Percentiles rank a stretch among this genome's conserved stretches.
These are phyloP conservation scores for Phocides pigmalion DNA, from an alignment of 1,140 invertebrate genomes.

Conservation along the genomic window DNA sequence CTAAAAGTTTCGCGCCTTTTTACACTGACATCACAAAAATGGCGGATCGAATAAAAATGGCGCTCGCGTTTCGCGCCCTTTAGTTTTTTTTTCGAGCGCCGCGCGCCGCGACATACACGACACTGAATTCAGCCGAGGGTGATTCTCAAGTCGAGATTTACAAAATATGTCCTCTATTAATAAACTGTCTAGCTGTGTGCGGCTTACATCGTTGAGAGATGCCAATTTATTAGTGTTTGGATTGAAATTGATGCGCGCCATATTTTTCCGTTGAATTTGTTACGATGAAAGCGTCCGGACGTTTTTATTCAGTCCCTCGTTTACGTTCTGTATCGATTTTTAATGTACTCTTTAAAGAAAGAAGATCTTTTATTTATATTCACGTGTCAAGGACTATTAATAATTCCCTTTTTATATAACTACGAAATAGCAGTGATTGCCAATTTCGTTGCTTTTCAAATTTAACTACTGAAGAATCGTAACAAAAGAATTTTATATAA, in stretches of 20 bases:
- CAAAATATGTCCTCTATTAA: constrained; percentile 81
- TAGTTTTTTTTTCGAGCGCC: constrained; percentile 63
- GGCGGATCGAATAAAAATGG: constrained; percentile 14
- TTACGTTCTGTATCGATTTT: constrained; percentile 66
- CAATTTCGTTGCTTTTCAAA: no score
- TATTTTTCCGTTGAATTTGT: constrained; percentile 79
- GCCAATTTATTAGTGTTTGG: constrained; percentile 82
- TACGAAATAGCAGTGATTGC: no score
- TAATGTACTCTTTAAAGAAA: constrained; percentile 47
- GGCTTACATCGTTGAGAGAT: constrained; percentile 69
- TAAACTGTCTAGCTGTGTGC: constrained; percentile 72
- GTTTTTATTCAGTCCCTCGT: constrained; percentile 64
- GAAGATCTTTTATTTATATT: constrained; percentile 27
- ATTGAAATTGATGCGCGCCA: constrained; percentile 80
- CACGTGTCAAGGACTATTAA: constrained; percentile 2
- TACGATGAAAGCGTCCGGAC: constrained; percentile 68
- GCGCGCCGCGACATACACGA: constrained; percentile 62
- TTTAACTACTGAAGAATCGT: no score
- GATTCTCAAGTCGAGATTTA: constrained; percentile 70
- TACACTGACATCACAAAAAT: constrained; percentile 34
- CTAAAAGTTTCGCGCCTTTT: constrained; percentile 22
- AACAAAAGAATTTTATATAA: no score
- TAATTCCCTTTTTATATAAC: constrained; percentile 6
- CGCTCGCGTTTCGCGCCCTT: constrained; percentile 39
- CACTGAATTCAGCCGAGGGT: constrained; percentile 73